These are phyloP conservation scores for Lasioglossum marginatum DNA, from an alignment of 2,888 invertebrate genomes.

Conservation along the genomic window DNA sequence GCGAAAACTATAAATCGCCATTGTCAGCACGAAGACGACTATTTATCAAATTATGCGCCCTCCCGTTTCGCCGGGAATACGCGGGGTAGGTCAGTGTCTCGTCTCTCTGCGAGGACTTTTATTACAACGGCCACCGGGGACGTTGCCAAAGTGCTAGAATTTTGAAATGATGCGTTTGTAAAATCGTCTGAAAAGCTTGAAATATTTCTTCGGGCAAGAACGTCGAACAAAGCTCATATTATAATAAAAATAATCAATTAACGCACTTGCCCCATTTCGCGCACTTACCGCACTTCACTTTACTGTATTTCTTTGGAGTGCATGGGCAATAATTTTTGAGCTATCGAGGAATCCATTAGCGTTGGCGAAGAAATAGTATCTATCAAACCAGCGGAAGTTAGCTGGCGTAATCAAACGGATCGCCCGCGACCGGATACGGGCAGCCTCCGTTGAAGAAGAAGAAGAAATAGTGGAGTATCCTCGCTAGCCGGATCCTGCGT, in stretches of 20 bases:
- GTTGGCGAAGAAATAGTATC: neutral
- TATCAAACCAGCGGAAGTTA: too few species aligned
- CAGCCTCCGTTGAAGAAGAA: neutral
- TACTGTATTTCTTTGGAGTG: neutral
- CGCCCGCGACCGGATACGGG: constrained; percentile 15
- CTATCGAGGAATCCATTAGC: neutral
- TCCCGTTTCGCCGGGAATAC: neutral
- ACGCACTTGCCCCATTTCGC: too few species aligned
- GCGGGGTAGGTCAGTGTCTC: neutral
- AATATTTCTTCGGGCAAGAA: too few species aligned
- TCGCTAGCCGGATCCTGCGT: constrained; percentile 8
- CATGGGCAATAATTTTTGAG: neutral
- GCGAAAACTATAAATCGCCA: constrained; percentile 48
- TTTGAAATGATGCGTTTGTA: too few species aligned
- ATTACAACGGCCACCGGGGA: neutral
- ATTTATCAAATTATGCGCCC: constrained; percentile 1
- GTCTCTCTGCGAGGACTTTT: neutral
- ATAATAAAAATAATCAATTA: too few species aligned
- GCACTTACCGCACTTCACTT: too few species aligned
- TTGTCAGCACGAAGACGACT: constrained; percentile 44
- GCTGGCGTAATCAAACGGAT: constrained; percentile 11
- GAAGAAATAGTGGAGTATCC: constrained; percentile 6
- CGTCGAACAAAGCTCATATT: too few species aligned
- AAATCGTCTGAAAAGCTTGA: too few species aligned
- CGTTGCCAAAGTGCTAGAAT: neutral